Conservation (phyloP, 2,797 vertebrate species). For the Malurus leucopterus region DNA sequence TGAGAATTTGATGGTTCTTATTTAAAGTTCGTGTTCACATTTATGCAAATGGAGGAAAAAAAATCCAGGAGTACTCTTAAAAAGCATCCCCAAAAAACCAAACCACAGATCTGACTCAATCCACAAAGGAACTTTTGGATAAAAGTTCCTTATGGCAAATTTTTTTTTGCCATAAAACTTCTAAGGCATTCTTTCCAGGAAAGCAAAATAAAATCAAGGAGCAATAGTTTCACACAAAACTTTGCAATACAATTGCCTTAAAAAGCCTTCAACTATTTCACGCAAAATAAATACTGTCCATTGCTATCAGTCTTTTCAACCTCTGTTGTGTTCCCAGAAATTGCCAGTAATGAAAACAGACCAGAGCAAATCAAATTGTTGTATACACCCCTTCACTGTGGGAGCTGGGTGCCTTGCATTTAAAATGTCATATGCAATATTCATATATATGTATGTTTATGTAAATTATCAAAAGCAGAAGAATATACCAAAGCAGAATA, state of each 20-base stretch:
- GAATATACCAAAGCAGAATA: constrained; percentile 52
- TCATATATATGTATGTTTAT: constrained; percentile 69
- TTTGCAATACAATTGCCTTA: constrained; percentile 65
- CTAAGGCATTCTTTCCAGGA: constrained; percentile 34
- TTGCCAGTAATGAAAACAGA: constrained; percentile 72
- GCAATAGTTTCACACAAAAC: constrained; percentile 59
- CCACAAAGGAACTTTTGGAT: constrained; percentile 26
- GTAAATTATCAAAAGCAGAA: constrained; percentile 66
- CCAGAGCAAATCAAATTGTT: constrained; percentile 69
- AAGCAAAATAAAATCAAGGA: not conserved
- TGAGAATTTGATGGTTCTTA: constrained; percentile 25
- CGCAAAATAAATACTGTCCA: constrained; percentile 65
- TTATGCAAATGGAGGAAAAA: constrained; percentile 49
- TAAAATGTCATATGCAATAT: constrained; percentile 69
- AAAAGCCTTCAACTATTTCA: constrained; percentile 68
- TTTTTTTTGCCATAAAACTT: not conserved
- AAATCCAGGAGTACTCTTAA: constrained; percentile 34
- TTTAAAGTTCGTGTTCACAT: constrained; percentile 18
- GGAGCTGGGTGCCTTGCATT: constrained; percentile 64
- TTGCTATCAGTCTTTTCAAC: constrained; percentile 64
- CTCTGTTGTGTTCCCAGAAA: constrained; percentile 70
- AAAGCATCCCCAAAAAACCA: not conserved
- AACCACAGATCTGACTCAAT: constrained; percentile 48
- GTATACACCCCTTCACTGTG: constrained; percentile 58
- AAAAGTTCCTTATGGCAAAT: too few species aligned